Evolutionary conservation across 2,113 vertebrate species (phyloP).

Genomic region (Halcyon malimbica): DNA sequence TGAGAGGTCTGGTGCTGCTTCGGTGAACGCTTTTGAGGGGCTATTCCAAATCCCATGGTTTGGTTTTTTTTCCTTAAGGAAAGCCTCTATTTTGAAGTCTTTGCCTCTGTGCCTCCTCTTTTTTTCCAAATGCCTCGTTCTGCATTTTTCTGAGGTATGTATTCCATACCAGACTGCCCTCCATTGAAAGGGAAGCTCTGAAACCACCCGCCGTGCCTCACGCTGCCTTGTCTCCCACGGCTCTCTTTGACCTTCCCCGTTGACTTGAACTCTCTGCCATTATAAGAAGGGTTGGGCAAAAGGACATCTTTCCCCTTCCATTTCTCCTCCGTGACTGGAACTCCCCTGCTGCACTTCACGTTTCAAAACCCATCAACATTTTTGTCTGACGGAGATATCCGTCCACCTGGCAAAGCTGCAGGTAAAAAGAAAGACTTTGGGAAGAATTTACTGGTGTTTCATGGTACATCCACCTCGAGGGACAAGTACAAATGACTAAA

Average conservation of each 20-base stretch:
- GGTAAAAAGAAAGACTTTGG: too few relatives aligned
- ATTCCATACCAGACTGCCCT: background rate
- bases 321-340: background rate
- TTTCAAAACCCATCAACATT: background rate
- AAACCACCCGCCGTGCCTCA: background rate
- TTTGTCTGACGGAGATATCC: too few relatives aligned
- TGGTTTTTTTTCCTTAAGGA: background rate
- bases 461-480: background rate
- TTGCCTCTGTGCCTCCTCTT: background rate
- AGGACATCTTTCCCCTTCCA: background rate
- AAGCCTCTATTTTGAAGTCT: background rate
- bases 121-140: background rate
- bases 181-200: background rate
- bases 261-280: background rate
- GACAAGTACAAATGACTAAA: background rate
- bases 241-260: background rate
- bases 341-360: too few relatives aligned
- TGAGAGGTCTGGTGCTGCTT: background rate
- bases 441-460: background rate
- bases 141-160: background rate
- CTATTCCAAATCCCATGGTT: background rate
- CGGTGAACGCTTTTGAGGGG: background rate
- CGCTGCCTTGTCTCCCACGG: background rate
- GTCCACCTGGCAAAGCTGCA: background rate
- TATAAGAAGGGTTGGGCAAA: background rate